Conservation (phyloP, 2,797 vertebrate genomes). For the Danionella dracula region DNA sequence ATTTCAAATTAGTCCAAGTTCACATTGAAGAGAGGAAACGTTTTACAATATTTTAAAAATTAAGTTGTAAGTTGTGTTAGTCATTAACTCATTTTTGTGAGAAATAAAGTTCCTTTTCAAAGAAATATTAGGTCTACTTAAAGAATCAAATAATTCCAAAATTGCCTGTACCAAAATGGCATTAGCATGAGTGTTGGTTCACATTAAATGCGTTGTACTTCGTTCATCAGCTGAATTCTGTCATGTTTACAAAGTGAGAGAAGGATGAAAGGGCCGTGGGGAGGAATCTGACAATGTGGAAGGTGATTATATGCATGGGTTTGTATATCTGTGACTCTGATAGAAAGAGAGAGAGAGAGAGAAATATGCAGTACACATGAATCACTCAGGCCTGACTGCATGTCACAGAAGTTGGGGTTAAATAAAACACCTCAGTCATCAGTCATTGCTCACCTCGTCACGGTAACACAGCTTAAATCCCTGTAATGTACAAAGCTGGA, state of each 20-base stretch:
- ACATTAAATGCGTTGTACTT: slow-evolving; percentile 24
- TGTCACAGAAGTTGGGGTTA: background rate
- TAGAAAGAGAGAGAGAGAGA: background rate
- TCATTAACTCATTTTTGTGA: too few relatives aligned
- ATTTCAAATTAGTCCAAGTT: too few relatives aligned
- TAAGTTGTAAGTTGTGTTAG: too few relatives aligned
- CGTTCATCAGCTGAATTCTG: slow-evolving; percentile 21
- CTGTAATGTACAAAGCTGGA: background rate
- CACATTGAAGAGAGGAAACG: too few relatives aligned
- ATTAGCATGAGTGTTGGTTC: slow-evolving; percentile 14
- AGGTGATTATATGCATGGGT: slow-evolving; percentile 10
- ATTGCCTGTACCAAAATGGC: background rate
- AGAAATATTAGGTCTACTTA: too few relatives aligned
- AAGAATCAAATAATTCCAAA: too few relatives aligned
- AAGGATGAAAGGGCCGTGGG: slow-evolving; percentile 25
- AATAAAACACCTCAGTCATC: slow-evolving; percentile 14
- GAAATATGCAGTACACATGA: slow-evolving; percentile 4
- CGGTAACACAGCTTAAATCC: slow-evolving; percentile 6
- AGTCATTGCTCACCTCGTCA: slow-evolving; percentile 15
- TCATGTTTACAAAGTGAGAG: slow-evolving; percentile 16
- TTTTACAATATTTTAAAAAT: too few relatives aligned
- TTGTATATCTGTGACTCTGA: slow-evolving; percentile 5
- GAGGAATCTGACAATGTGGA: slow-evolving; percentile 8
- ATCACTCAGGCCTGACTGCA: slow-evolving; percentile 19
- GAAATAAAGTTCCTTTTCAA: too few relatives aligned